Evolutionary conservation across 2,888 invertebrate genomes (phyloP).

Genomic region (Acanthosepion esculentum): DNA sequence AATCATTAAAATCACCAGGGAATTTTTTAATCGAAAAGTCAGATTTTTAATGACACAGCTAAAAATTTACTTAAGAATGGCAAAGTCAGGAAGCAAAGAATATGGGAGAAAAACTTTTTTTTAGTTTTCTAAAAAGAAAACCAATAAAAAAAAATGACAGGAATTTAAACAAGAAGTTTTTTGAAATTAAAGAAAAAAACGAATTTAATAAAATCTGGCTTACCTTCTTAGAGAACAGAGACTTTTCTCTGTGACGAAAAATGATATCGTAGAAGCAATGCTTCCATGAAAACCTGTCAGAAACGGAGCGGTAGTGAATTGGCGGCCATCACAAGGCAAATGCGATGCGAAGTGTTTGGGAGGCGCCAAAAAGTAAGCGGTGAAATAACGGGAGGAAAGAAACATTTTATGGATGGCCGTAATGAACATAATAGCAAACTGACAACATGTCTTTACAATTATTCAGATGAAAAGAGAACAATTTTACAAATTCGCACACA

Average conservation of each 20-base stretch:
- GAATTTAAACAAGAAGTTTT: not conserved
- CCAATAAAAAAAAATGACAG: not conserved
- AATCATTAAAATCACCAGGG: too few species aligned
- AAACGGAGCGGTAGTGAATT: slow-evolving; percentile 42
- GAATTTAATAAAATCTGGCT: not conserved
- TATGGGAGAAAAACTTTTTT: too few species aligned
- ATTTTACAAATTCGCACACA: not conserved
- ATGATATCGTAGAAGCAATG: slow-evolving; percentile 33
- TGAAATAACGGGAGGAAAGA: not conserved
- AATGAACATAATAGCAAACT: not conserved
- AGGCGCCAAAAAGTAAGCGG: not conserved
- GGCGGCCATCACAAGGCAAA: slow-evolving; percentile 40
- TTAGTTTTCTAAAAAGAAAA: not conserved
- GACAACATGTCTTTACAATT: not conserved
- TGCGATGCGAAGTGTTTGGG: not conserved
- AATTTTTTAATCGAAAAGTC: too few species aligned
- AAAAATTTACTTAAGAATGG: too few species aligned
- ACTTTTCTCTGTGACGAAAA: not conserved
- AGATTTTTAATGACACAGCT: too few species aligned
- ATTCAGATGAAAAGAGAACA: not conserved
- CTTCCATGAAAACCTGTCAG: slow-evolving; percentile 33
- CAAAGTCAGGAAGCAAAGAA: too few species aligned
- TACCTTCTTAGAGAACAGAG: not conserved
- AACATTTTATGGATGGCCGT: not conserved
- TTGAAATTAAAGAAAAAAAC: not conserved